Evolutionary conservation across 23 tunicate species (phyloP).

Genomic region (Trididemnum clinides): DNA sequence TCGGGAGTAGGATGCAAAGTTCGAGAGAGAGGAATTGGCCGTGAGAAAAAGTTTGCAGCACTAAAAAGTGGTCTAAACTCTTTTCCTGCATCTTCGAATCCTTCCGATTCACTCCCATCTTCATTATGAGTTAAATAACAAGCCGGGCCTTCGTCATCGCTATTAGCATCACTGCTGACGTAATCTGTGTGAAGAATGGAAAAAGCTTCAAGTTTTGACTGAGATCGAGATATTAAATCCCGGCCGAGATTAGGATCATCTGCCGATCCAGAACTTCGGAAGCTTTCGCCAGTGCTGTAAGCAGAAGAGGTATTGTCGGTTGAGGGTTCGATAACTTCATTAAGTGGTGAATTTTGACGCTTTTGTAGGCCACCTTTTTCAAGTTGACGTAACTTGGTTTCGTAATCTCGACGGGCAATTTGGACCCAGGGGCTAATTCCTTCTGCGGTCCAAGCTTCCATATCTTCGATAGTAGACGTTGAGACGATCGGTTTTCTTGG

Average conservation of each 20-base stretch:
- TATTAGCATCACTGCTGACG: slow-evolving; percentile 60
- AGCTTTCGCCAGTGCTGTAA: slow-evolving; percentile 42
- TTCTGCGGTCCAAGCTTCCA: background rate
- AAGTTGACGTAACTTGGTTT: background rate
- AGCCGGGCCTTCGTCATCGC: slow-evolving; percentile 60
- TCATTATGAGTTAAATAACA: slow-evolving; percentile 58
- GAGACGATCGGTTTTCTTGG: background rate
- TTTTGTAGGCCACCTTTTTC: background rate
- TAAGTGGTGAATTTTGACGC: background rate
- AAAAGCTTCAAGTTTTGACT: background rate
- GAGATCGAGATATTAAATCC: background rate
- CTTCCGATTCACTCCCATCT: slow-evolving; percentile 14
- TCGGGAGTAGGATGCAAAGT: background rate
- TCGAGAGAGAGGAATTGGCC: slow-evolving; percentile 9
- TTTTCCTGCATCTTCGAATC: slow-evolving; percentile 11
- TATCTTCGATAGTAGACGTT: background rate
- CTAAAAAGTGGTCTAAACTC: slow-evolving; percentile 7
- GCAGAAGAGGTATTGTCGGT: slow-evolving; percentile 38
- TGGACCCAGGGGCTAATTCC: slow-evolving; percentile 29
- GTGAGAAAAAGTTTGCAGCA: background rate
- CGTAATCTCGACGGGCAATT: slow-evolving; percentile 37
- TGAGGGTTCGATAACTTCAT: background rate
- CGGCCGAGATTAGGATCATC: background rate
- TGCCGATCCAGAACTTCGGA: slow-evolving; percentile 21
- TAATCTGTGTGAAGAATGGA: background rate